Base-by-base conservation (phyloP, 2,113 vertebrate genomes). In the Ammodytes dubius region DNA sequence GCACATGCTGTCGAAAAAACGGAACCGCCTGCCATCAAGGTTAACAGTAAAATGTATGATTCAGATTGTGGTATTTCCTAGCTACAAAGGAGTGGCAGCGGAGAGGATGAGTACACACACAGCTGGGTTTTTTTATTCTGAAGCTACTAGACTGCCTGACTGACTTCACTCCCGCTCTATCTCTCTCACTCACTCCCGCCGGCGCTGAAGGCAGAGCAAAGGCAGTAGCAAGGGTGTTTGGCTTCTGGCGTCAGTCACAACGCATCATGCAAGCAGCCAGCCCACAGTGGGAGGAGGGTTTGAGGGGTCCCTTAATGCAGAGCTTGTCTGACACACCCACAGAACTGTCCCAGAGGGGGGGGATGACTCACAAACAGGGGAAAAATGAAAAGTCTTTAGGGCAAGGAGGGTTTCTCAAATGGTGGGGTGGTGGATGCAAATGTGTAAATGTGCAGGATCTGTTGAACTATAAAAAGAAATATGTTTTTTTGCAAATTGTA, bases 221-320 rank as follows among this genome's bases (percentile, higher is more conserved):
- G 65, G 66, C 45, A 65, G 45, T 5, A 27, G 27, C 77, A 63
- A 70, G 27, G 53, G 79, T 63, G 74, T 50, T 85, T 76, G 79
- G 81, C 87, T 86, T 74, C 56, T 47, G 57, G 83, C 75, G 60
- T 80, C 87, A 88, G 88, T 92, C 88, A 78, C 72, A 83, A 77
- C 27, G 50, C 75, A 84, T 91, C 85, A 89, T 47, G 71, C 79
- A 57, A 27, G 73, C 75, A 77, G 74, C 59, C 82, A 65, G 85
- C 84, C 81, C 72, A 11, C 69, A 69, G 83, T 27, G 54, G 70
- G 79, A 77, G 70, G 60, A 67, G 10, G 71, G 74, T 49, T 56
- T 45, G 68, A 76, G 71, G 61, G 76, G 72, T 65, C 82, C 52
- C 72, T 43, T 81, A 70, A 53, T 79, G 85, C 67, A 47, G 80